Evolutionary conservation across 2,797 vertebrate genomes (phyloP), one percentile per base, ranked within the genome.

Genomic region (Cygnus olor): DNA sequence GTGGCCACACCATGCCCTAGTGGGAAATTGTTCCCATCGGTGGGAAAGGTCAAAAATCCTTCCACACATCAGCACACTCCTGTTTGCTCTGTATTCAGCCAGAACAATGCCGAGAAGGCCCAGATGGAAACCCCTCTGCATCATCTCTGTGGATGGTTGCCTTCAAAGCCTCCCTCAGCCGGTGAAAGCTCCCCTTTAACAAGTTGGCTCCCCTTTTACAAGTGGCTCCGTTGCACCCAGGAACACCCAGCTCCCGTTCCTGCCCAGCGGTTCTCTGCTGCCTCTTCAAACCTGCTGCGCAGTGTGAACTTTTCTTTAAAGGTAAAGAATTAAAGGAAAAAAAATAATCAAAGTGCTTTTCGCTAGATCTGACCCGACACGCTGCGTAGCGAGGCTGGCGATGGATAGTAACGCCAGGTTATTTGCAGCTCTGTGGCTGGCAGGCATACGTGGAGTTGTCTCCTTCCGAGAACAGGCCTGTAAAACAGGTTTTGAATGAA

Each of bases 401-500:
- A 66, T 66, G 86, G 86, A 3, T 53, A 13, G 49, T 1, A 32
- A 11, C 6, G 6, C 79, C 57, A 53, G 80, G 65, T 89, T 85
- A 68, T 94, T 96, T 74, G 63, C 91, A 72, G 94, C 92, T 30
- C 79, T 38, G 44, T 80, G 70, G 28, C 91, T 87, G 77, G 51
- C 77, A 89, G 90, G 78, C 72, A 61, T 45, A 44, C 54, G 38
- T 69, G 66, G 68, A 80, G 49, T 10, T 85, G 90, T 88, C 80
- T 91, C 12, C 0, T 68, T 51, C 38, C 14, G 54, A 79, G 89
- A 85, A 40, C 2, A 83, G 77, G 68, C 82, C 76, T 92, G 93
- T 64, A 89, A 83, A 97, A 90, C 74, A 90, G 87, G 89, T 94
- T 83, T 72, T 34, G 93, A 49, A 54, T 82, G 64, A 80, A 93